Evolutionary conservation across 2,888 invertebrate species (phyloP).

Genomic region (Tetranychus truncatus): DNA sequence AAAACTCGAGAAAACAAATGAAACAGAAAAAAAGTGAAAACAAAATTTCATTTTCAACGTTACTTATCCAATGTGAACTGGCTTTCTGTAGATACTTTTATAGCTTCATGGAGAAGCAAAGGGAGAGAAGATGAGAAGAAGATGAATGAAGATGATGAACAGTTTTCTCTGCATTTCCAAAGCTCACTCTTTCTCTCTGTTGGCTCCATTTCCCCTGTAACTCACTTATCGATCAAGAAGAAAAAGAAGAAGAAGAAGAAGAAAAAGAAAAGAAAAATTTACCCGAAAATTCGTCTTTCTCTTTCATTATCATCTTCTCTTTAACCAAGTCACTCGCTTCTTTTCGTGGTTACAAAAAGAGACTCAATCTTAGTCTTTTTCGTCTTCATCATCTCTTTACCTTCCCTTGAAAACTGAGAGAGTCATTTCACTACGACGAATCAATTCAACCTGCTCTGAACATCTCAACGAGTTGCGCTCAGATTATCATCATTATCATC

Average conservation of each 20-base stretch:
- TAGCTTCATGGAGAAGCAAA: neutral
- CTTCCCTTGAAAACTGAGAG: neutral
- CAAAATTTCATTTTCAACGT: neutral
- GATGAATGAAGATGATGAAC: neutral
- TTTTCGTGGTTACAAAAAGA: neutral
- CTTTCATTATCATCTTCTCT: neutral
- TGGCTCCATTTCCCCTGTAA: neutral
- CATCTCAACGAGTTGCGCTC: neutral
- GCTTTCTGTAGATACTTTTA: neutral
- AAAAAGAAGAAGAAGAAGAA: too few species aligned
- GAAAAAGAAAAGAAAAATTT: too few species aligned
- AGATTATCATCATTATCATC: too few species aligned
- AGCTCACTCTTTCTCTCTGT: neutral
- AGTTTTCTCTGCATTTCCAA: neutral
- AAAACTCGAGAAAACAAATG: neutral
- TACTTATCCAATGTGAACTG: neutral
- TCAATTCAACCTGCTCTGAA: neutral
- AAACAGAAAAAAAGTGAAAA: neutral
- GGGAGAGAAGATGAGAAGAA: neutral
- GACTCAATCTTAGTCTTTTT: constrained; percentile 4
- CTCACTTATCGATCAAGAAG: neutral
- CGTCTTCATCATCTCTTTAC: neutral
- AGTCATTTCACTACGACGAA: neutral
- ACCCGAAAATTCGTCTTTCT: neutral
- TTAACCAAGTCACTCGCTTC: neutral